Percentiles rank a stretch among this genome's conserved stretches.
phyloP scores from a whole-genome alignment of 2,888 invertebrate species.

The Aquatica leii region DNA sequence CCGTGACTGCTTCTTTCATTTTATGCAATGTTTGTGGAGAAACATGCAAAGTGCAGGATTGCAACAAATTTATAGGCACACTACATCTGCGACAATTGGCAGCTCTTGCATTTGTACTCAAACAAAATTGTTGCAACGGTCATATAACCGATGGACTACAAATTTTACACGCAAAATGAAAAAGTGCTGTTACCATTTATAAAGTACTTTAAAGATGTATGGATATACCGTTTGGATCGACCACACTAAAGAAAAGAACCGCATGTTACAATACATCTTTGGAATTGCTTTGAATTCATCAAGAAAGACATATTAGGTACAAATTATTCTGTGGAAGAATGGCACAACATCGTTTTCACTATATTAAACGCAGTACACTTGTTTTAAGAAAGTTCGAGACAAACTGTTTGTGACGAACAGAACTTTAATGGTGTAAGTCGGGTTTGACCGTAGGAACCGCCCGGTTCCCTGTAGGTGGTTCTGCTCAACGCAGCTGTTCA shows the following conservation, averaged over 20 bases:
- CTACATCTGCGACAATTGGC: not conserved
- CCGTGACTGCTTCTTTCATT: not conserved
- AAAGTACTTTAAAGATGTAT: not conserved
- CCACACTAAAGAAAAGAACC: not conserved
- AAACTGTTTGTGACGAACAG: no score
- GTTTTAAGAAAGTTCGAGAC: no score
- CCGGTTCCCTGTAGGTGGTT: no score
- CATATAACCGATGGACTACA: not conserved
- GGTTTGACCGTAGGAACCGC: no score
- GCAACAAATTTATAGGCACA: not conserved
- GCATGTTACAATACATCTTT: not conserved
- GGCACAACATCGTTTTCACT: no score
- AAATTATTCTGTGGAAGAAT: not conserved
- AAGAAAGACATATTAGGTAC: not conserved
- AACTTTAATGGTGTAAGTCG: no score
- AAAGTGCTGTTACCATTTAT: not conserved
- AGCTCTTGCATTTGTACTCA: no score
- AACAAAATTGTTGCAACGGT: no score
- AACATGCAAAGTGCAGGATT: not conserved
- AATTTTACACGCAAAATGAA: conserved; percentile 4
- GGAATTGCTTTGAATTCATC: not conserved
- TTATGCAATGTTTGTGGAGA: not conserved
- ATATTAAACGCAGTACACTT: no score
- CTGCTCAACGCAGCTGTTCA: no score
- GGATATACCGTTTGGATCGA: not conserved